Conservation (phyloP, 2,113 vertebrate genomes). For the Aleadryas rufinucha region DNA sequence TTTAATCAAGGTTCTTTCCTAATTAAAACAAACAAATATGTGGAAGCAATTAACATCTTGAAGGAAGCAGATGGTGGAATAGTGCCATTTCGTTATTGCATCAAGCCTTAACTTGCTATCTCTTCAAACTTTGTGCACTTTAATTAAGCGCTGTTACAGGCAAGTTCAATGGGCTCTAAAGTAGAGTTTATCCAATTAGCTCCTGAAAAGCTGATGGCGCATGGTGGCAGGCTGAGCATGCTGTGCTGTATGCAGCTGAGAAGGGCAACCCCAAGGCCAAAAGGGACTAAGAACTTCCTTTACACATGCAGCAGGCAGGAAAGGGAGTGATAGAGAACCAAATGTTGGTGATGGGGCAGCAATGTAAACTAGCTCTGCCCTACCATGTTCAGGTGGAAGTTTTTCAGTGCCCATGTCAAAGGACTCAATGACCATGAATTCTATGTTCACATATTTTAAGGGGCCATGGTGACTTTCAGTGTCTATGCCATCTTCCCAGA, state of each 20-base stretch:
- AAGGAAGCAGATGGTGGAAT: constrained; percentile 76
- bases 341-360: not conserved
- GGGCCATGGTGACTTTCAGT: not conserved
- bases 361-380: not conserved
- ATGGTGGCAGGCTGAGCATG: constrained; percentile 11
- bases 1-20: constrained; percentile 73
- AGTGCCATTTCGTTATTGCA: constrained; percentile 68
- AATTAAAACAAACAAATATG: constrained; percentile 82
- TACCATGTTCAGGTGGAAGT: not conserved
- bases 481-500: not conserved
- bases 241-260: not conserved
- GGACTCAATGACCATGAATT: not conserved
- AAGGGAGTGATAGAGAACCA: not conserved
- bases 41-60: constrained; percentile 75
- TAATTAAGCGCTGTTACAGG: constrained; percentile 74
- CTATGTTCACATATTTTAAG: not conserved
- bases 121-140: constrained; percentile 77
- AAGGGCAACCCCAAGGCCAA: not conserved
- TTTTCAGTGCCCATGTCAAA: not conserved
- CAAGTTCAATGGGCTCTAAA: constrained; percentile 70
- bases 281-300: not conserved
- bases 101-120: constrained; percentile 74
- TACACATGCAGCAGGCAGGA: not conserved
- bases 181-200: constrained; percentile 70
- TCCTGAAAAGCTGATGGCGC: constrained; percentile 42